These are phyloP conservation scores for Julus scandinavius DNA, from an alignment of 2,888 invertebrate species.

Conservation along the genomic window DNA sequence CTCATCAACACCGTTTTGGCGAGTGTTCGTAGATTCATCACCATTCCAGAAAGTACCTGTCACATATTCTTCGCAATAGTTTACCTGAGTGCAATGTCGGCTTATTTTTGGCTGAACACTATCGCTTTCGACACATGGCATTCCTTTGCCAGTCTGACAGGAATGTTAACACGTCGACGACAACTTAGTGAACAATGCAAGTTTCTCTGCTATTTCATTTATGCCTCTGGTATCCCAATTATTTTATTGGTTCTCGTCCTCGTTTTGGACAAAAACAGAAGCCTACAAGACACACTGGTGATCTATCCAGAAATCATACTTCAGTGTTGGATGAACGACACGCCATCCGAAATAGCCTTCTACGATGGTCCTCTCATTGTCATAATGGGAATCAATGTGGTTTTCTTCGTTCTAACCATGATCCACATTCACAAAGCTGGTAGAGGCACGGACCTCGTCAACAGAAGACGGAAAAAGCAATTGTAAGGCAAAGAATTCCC, in stretches of 20 bases:
- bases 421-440: slow-evolving; percentile 39
- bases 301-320: background rate
- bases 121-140: slow-evolving; percentile 94
- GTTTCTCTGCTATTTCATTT: slow-evolving; percentile 42
- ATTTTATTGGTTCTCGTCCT: background rate
- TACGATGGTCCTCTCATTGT: slow-evolving; percentile 50
- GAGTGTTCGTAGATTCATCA: background rate
- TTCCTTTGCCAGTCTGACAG: slow-evolving; percentile 49
- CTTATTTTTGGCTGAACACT: slow-evolving; percentile 93
- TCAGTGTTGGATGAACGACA: slow-evolving; percentile 54
- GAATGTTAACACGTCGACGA: background rate
- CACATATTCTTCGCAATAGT: slow-evolving; percentile 70
- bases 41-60: background rate
- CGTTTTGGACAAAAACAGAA: background rate
- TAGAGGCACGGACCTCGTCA: slow-evolving; percentile 49
- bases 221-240: slow-evolving; percentile 10
- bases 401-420: slow-evolving; percentile 56
- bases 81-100: slow-evolving; percentile 88
- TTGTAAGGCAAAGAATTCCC: slow-evolving; percentile 44
- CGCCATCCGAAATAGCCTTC: slow-evolving; percentile 13
- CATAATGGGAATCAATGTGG: slow-evolving; percentile 49
- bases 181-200: background rate
- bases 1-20: background rate
- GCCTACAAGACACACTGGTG: background rate
- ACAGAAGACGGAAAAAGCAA: slow-evolving; percentile 55